Evolutionary conservation across 2,888 invertebrate species (phyloP), one percentile per base, ranked within the genome.

Genomic region (Pheosia tremula): DNA sequence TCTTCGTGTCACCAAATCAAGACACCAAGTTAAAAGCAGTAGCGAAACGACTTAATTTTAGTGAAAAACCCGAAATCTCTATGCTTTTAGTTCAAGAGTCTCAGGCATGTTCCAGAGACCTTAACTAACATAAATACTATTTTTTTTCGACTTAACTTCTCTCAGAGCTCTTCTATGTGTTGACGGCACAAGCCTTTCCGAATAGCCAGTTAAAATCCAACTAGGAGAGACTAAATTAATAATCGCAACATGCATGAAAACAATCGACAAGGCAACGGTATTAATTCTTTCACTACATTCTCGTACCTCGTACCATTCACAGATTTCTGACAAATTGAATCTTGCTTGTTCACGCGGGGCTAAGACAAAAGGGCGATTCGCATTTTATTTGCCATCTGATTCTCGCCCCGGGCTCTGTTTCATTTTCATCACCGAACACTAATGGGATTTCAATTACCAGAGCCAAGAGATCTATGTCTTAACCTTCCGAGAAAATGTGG

Each of bases 251-350:
- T 24, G 24, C 24, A 24, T 24, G 24, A 24, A 24, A 24, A 24
- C 24, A 24, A 24, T 24, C 0, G 24, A 24, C 24, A 24, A 24
- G 24, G 24, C 24, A 24, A 24, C 2, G 24, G 24, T 24, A 24
- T 24, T 1, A 24, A 24, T 24, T 24, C 24, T 0, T 24, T 2
- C 24, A 24, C 24, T 24, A 24, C 24, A 10, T 49, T 41, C 50
- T 38, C 24, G 3, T 66, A 13, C 60, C 81, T 81, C 78, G 67
- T 3, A 39, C 83, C 83, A 70, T 41, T 10, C 59, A 47, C 71
- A 82, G 82, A 83, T 85, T 81, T 83, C 83, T 91, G 89, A 90
- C 90, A 92, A 91, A 91, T 92, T 92, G 90, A 91, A 92, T 92
- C 87, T 86, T 84, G 84, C 84, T 83, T 75, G 82, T 82, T 77